phyloP scores from a whole-genome alignment of 2,797 vertebrate genomes.

The Phataginus tricuspis region DNA sequence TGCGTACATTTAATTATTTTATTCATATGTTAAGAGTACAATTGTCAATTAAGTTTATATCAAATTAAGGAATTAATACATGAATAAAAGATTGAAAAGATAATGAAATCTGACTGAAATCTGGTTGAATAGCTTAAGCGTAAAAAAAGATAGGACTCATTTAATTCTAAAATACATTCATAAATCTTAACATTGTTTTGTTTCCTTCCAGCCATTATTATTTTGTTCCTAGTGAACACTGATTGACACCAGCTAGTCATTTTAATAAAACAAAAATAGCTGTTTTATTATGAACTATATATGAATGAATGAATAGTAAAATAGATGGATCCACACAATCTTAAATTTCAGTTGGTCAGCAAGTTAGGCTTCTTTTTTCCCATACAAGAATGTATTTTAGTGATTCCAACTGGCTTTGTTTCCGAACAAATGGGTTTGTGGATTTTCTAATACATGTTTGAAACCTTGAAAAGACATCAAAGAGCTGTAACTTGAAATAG shows the following conservation, averaged over 20 bases:
- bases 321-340: not conserved
- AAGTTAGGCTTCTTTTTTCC: not conserved
- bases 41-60: not conserved
- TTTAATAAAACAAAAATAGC: not conserved
- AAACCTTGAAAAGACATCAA: conserved; percentile 28
- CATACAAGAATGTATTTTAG: not conserved
- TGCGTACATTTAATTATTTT: not conserved
- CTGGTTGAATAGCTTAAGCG: not conserved
- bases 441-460: conserved; percentile 36
- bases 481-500: conserved; percentile 38
- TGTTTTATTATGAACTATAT: not conserved
- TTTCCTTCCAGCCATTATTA: not conserved
- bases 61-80: not conserved
- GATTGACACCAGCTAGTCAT: not conserved
- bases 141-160: not conserved
- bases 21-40: not conserved
- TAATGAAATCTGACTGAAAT: not conserved
- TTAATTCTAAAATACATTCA: not conserved
- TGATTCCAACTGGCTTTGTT: not conserved
- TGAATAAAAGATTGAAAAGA: not conserved
- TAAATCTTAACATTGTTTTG: not conserved
- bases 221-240: not conserved
- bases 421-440: not conserved
- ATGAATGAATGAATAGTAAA: not conserved
- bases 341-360: not conserved